Base-by-base conservation (phyloP, 1,140 invertebrate species). In the Conus betulinus region DNA sequence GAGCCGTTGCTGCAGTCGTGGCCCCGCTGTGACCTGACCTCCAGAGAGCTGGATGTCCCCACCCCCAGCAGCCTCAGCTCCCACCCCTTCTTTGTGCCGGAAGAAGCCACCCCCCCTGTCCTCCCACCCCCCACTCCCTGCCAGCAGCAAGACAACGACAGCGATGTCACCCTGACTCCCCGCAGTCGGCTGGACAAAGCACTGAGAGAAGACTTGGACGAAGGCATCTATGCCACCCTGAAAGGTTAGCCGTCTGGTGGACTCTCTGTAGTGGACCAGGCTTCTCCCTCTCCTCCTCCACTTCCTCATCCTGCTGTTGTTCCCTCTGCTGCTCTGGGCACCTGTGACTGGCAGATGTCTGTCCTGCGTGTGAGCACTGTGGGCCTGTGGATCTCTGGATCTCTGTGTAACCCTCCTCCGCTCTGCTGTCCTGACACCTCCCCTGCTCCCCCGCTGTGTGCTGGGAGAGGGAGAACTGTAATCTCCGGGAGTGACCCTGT, bases 21-120 rank as follows among this genome's bases (percentile, higher is more conserved):
- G 82, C 82, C 82, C 10, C 53, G 57, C 3, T 53, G 53, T 11
- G 82, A 84, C 8, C 55, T 63, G 53, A 84, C 57, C 25, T 39
- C 82, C 55, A 60, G 82, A 15, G 23, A 84, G 3, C 82, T 84
- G 82, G 82, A 84, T 25, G 82, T 84, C 10, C 82, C 82, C 11
- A 84, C 82, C 13, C 82, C 82, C 57, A 84, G 27, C 55, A 84
- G 82, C 23, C 82, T 84, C 23, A 84, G 82, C n/a, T 84, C 82
- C 5, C 82, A 84, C 53, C 82, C 82, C 17, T 84, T 84, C 51
- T 84, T 84, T 17, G 82, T 84, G 20, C 82, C 82, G 5, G 82
- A 84, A 52, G 85, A 86, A 5, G 2, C 23, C 5, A 7, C 52
- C 17, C 8, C 60, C 7, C 27, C 60, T 6, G 15, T 20, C 20